These are phyloP conservation scores for Cheiracanthium punctorium DNA, from an alignment of 2,888 invertebrate species.

Conservation along the genomic window DNA sequence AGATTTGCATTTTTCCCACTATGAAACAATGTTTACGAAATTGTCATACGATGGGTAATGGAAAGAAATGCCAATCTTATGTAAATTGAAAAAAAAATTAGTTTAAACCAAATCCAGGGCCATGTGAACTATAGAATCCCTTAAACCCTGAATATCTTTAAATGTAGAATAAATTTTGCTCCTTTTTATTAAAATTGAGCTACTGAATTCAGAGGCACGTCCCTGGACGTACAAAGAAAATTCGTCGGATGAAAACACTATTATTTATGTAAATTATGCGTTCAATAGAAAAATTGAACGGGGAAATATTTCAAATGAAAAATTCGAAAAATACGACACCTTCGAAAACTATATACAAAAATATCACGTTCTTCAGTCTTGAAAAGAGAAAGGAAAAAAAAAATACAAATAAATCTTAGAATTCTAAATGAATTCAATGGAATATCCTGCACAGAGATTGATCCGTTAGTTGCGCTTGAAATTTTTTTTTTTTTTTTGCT, in stretches of 20 bases:
- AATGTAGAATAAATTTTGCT: too few species aligned
- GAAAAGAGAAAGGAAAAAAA: background rate
- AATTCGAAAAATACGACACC: background rate
- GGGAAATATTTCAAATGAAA: background rate
- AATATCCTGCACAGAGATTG: background rate
- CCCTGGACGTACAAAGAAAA: background rate
- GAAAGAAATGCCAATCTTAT: too few species aligned
- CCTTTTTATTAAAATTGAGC: too few species aligned
- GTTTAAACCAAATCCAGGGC: too few species aligned
- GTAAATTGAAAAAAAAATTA: too few species aligned
- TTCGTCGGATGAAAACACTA: background rate
- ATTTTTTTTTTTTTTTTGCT: too few species aligned
- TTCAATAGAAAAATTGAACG: background rate
- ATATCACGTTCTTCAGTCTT: background rate
- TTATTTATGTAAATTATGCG: background rate
- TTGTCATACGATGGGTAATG: too few species aligned
- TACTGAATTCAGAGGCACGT: background rate
- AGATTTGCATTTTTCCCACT: too few species aligned
- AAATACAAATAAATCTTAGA: background rate
- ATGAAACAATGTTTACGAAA: too few species aligned
- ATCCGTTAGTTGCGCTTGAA: too few species aligned
- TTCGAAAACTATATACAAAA: background rate
- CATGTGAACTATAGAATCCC: too few species aligned
- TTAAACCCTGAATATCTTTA: too few species aligned
- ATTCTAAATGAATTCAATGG: background rate